Evolutionary conservation across 2,797 vertebrate species (phyloP), one percentile per base, ranked within the genome.

Genomic region (Stomatorhinus walkeri): DNA sequence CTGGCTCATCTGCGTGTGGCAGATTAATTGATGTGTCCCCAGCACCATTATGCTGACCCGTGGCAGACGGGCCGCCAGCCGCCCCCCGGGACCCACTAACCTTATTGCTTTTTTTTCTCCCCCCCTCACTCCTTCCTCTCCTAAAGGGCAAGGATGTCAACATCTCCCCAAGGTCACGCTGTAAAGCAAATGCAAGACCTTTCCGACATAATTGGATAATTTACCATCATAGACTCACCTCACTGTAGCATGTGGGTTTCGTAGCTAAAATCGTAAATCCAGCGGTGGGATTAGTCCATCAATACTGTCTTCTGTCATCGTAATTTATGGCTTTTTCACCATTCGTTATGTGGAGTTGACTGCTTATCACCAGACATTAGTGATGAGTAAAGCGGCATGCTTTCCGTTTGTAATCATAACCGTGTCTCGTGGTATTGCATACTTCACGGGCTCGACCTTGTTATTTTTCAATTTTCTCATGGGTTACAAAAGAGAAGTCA

Each of bases 141-240:
- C 93, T 93, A 91, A 93, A 94, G 93, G 93, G 93, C 92, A 93
- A 93, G 92, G 93, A 93, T 95, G 94, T 94, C 94, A 94, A 93
- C 93, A 93, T 93, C 91, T 94, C 92, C 93, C 94, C 93, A 94
- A 94, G 94, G 95, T 94, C 94, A 93, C 59, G 10, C 93, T 85
- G 48, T 81, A 61, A 40, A 88, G 85, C 88, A 85, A 89, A 93
- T 91, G 90, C 91, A 91, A 89, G 76, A 81, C 88, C 89, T 90
- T 86, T 90, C 86, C 85, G 91, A 91, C 88, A 91, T 94, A 93
- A 95, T 94, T 94, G 93, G 94, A 93, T 94, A 94, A 94, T 95
- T 95, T 94, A 93, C 92, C 93, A 91, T 93, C 94, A 92, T 92
- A 91, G 92, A 91, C 90, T 93, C 93, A 91, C 91, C 91, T 92